Base-by-base conservation (phyloP, 2,797 vertebrate genomes). In the Molossus alvarezi region DNA sequence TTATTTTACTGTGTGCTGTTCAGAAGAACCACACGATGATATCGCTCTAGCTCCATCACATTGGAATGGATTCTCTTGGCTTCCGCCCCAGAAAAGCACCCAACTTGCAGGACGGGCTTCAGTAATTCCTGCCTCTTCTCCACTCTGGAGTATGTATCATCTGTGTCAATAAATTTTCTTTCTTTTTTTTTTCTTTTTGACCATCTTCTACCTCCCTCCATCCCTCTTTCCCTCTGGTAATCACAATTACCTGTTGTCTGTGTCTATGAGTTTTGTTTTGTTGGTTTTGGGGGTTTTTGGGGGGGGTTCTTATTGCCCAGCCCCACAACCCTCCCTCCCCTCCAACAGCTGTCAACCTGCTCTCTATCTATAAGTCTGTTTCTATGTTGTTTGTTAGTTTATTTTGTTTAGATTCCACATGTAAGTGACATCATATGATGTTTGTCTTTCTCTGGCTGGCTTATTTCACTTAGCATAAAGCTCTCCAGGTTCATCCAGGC, bases 31-130 rank as follows among this genome's bases (percentile, higher is more conserved):
- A 29, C 18, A 6, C 11, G 27, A 55, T 2, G 0, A 33, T 88
- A 45, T 14, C 14, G 0, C 71, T 88, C 64, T 64, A 3, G 0
- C 81, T 60, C 45, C 65, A 55, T 25, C 41, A 64, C 8, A 12
- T 45, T 69, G 67, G 65, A 69, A 88, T 33, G 14, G 53, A 69
- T 58, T 58, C 41, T 1, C 62, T 75, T 88, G 48, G 77, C 67
- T 91, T 77, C 5, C 58, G 51, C 45, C 33, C 57, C 57, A 94
- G 58, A 73, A 60, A 83, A 88, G 75, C 51, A 82, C 53, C 91
- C 53, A 93, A n/a, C 29, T 60, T 93, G 80, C 72, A 97, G 13
- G 12, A 84, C 0, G 0, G 62, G 67, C 85, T 48, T 69, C 62
- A 67, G 67, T 41, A 77, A 67, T 29, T 37, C 69, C 67, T 85